phyloP scores from a whole-genome alignment of 1,140 invertebrate species.

The Drosophila sproati region DNA sequence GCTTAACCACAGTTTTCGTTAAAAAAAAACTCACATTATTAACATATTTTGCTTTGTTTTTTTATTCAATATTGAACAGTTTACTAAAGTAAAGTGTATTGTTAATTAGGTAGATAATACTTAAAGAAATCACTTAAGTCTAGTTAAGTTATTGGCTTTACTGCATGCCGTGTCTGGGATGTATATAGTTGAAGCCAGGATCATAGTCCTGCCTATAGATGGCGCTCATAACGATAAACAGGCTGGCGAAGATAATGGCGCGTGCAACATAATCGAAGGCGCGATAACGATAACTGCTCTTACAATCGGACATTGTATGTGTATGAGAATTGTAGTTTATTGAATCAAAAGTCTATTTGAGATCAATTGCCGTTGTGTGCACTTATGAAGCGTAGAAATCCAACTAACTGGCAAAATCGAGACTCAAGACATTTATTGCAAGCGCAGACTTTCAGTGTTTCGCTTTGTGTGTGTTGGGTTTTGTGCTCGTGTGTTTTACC shows the following conservation, averaged over 20 bases:
- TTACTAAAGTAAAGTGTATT: not conserved
- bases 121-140: not conserved
- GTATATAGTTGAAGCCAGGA: conserved; percentile 86
- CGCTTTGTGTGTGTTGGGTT: not conserved
- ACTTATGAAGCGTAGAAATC: not conserved
- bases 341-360: not conserved
- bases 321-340: not conserved
- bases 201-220: conserved; percentile 89
- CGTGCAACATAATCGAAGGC: conserved; percentile 15
- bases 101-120: not conserved
- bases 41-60: not conserved
- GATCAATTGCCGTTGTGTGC: not conserved
- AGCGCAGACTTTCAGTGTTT: not conserved
- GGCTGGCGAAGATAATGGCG: conserved; percentile 32
- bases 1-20: not conserved
- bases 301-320: conserved; percentile 11
- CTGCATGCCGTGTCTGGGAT: too few relatives aligned
- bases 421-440: conserved; percentile 34
- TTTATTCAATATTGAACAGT: not conserved
- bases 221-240: conserved; percentile 58
- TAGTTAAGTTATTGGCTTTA: too few relatives aligned
- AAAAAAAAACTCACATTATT: not conserved
- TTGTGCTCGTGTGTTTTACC: not conserved
- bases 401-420: not conserved
- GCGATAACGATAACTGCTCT: conserved; percentile 17